Evolutionary conservation across 2,888 invertebrate species (phyloP).

Genomic region (Cheilosia variabilis): DNA sequence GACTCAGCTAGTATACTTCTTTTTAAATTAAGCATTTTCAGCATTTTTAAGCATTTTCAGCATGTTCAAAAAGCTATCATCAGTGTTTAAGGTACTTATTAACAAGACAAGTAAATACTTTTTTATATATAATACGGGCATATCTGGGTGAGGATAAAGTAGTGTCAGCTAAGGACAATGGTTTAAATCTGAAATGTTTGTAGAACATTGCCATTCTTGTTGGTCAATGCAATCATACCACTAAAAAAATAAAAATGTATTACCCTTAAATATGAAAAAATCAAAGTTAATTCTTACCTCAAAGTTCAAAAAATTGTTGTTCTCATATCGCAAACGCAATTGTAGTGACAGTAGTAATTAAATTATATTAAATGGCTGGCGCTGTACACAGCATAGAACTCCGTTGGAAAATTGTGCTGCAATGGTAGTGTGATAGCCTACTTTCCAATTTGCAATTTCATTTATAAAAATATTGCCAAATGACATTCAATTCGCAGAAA

Average conservation of each 20-base stretch:
- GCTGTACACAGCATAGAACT: slow-evolving; percentile 16
- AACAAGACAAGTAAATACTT: not conserved
- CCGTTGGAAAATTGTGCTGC: slow-evolving; percentile 10
- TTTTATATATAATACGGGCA: slow-evolving; percentile 24
- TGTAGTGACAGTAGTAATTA: slow-evolving; percentile 6
- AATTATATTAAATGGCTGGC: not conserved
- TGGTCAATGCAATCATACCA: not conserved
- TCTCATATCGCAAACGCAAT: slow-evolving; percentile 48
- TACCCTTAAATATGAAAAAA: slow-evolving; percentile 45
- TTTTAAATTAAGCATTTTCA: too few species aligned
- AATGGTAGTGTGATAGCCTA: not conserved
- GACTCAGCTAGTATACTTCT: too few species aligned
- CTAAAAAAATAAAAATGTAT: slow-evolving; percentile 7
- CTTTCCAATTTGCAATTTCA: not conserved
- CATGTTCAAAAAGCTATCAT: not conserved
- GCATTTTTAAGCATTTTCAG: too few species aligned
- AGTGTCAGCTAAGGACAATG: slow-evolving; percentile 43
- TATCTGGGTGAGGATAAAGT: slow-evolving; percentile 49
- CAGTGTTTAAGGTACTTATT: not conserved
- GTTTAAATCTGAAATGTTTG: slow-evolving; percentile 4
- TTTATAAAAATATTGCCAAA: too few species aligned
- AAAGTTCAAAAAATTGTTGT: slow-evolving; percentile 45
- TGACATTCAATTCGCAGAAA: too few species aligned
- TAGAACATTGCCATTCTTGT: not conserved
- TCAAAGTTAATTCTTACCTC: slow-evolving; percentile 60